These are phyloP conservation scores for Grammatotria lemairii DNA, from an alignment of 2,113 vertebrate genomes.

Conservation along the genomic window DNA sequence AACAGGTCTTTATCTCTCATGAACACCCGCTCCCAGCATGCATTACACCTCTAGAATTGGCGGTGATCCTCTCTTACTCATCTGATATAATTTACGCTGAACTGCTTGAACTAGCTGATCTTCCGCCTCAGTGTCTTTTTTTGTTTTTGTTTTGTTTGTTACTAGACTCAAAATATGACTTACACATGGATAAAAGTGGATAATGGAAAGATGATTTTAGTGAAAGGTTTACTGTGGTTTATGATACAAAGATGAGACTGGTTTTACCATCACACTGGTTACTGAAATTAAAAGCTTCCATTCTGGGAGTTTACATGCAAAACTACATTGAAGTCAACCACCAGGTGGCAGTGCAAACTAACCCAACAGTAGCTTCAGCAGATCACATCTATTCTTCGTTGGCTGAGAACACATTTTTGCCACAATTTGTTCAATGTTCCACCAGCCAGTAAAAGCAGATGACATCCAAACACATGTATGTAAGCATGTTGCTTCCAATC, in stretches of 20 bases:
- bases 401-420: background rate
- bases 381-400: background rate
- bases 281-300: background rate
- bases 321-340: background rate
- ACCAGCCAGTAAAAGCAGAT: background rate
- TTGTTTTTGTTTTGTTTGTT: background rate
- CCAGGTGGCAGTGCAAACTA: conserved; percentile 39
- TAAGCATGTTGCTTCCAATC: background rate
- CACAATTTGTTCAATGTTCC: background rate
- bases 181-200: background rate
- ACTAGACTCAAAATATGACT: background rate
- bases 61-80: conserved; percentile 1
- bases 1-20: conserved; percentile 57
- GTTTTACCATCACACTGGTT: background rate
- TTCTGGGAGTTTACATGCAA: background rate
- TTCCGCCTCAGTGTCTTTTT: background rate
- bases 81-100: background rate
- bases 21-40: conserved; percentile 41
- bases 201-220: background rate
- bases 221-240: background rate
- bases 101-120: background rate
- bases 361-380: background rate
- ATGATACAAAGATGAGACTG: background rate
- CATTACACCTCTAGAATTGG: background rate
- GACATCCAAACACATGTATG: background rate